Evolutionary conservation across 2,113 vertebrate genomes (phyloP).

Genomic region (Panurus biarmicus): DNA sequence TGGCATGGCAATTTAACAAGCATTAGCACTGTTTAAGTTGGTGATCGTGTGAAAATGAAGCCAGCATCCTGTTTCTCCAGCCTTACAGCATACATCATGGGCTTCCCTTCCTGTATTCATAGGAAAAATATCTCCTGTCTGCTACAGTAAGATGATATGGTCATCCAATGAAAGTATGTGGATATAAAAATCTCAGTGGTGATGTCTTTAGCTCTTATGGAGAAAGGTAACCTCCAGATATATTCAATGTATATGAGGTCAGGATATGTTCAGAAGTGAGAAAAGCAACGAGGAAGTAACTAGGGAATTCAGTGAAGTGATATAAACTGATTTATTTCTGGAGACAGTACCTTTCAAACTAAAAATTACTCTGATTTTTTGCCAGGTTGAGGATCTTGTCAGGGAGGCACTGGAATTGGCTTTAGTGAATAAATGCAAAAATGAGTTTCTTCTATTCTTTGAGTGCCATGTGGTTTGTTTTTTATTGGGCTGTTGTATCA

Average conservation of each 20-base stretch:
- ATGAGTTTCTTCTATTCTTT: not conserved
- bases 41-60: constrained; percentile 35
- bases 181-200: not conserved
- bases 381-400: not conserved
- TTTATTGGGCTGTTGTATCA: not conserved
- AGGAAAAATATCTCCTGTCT: not conserved
- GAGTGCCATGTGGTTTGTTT: not conserved
- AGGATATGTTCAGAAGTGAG: not conserved
- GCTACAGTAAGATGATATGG: not conserved
- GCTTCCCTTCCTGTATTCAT: constrained; percentile 13
- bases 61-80: constrained; percentile 36
- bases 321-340: not conserved
- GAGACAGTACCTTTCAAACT: not conserved
- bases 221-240: not conserved
- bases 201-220: not conserved
- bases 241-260: not conserved
- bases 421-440: not conserved
- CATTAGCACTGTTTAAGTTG: not conserved
- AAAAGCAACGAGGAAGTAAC: not conserved
- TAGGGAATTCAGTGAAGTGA: not conserved
- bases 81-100: not conserved
- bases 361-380: not conserved
- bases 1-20: not conserved
- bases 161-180: not conserved
- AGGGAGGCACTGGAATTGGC: not conserved